Conservation (phyloP, 2,888 invertebrate species). For the Napeogenes inachia region DNA sequence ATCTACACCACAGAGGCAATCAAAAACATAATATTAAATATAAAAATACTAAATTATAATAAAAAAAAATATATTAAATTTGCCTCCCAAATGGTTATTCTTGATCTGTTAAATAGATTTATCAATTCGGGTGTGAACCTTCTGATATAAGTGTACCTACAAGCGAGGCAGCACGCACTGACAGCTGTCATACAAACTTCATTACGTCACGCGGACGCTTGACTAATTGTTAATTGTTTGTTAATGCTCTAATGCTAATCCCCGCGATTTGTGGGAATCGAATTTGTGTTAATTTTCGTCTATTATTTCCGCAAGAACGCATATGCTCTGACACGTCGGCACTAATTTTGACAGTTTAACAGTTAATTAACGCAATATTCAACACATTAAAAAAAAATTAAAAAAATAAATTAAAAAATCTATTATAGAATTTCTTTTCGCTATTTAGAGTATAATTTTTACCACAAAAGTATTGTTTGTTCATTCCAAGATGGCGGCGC, state of each 20-base stretch:
- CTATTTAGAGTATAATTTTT: no score
- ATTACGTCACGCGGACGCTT: conserved; percentile 29
- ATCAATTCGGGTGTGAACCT: background rate
- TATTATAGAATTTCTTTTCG: no score
- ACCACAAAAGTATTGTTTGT: no score
- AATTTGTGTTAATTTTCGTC: conserved; percentile 36
- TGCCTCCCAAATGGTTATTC: background rate
- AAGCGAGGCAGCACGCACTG: conserved; percentile 18
- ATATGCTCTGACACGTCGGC: background rate
- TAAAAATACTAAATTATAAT: no score
- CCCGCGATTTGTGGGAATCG: conserved; percentile 39
- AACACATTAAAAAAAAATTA: no score
- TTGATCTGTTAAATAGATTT: background rate
- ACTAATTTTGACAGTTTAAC: background rate
- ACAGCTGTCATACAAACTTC: conserved; percentile 31
- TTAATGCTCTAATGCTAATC: conserved; percentile 47
- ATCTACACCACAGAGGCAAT: background rate
- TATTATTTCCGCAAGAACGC: conserved; percentile 16
- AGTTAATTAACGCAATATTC: background rate
- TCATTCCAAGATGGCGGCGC: no score
- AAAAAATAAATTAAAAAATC: no score
- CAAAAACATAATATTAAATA: no score
- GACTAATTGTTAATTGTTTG: conserved; percentile 40
- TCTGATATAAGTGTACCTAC: background rate
- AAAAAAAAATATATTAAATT: no score